These are phyloP conservation scores for Andrena trimmerana DNA, from an alignment of 2,888 invertebrate species.

Conservation along the genomic window DNA sequence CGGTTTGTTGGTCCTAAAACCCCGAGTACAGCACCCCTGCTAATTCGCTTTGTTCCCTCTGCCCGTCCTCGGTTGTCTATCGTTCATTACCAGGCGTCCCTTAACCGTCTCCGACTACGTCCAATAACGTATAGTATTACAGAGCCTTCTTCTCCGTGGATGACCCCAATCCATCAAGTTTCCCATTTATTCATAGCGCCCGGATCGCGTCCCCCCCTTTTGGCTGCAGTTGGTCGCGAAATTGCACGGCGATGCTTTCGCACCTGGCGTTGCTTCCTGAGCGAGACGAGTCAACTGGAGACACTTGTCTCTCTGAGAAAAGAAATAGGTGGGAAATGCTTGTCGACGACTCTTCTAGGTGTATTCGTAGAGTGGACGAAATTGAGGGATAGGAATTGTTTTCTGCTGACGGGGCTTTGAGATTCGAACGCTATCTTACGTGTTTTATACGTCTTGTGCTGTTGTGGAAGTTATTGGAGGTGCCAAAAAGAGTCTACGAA, in stretches of 20 bases:
- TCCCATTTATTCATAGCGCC: not conserved
- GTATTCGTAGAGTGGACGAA: no score
- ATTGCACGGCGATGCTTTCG: slow-evolving; percentile 5
- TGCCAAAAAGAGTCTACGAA: no score
- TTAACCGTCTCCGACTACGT: slow-evolving; percentile 9
- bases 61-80: not conserved
- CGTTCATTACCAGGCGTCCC: slow-evolving; percentile 24
- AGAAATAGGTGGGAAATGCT: not conserved
- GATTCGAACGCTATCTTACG: no score
- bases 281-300: not conserved
- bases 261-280: not conserved
- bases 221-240: no score
- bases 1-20: slow-evolving; percentile 24
- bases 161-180: not conserved
- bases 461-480: no score
- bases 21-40: slow-evolving; percentile 21
- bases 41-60: slow-evolving; percentile 45
- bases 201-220: not conserved
- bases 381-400: no score
- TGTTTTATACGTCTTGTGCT: no score
- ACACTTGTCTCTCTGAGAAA: not conserved
- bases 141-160: not conserved
- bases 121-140: slow-evolving; percentile 9
- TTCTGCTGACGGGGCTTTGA: no score
- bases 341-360: no score